These are phyloP conservation scores for Pan paniscus DNA, from an alignment of 2,113 vertebrate species.

Conservation along the genomic window DNA sequence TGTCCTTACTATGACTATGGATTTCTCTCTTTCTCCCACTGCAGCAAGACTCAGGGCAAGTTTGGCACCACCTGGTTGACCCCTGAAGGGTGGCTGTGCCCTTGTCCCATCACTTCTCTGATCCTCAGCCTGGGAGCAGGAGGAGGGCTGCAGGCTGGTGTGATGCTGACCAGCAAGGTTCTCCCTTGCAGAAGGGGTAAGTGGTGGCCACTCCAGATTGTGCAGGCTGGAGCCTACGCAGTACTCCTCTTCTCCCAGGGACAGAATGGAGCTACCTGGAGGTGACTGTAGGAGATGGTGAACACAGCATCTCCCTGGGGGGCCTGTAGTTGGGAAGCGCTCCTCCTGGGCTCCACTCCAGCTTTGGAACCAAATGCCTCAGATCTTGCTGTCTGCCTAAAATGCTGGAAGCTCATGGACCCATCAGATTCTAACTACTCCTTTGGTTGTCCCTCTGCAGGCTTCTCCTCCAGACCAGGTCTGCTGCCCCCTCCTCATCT, in stretches of 20 bases:
- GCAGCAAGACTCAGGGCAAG: not conserved
- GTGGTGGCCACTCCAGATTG: not conserved
- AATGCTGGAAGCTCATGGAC: not conserved
- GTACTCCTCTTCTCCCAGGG: not conserved
- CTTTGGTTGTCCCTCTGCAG: not conserved
- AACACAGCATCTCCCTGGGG: not conserved
- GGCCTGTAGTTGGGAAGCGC: not conserved
- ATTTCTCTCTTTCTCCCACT: not conserved
- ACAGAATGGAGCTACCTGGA: too few species aligned
- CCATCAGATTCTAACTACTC: not conserved
- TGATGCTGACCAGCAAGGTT: not conserved
- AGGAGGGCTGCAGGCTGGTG: not conserved
- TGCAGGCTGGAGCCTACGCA: not conserved
- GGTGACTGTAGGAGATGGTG: not conserved
- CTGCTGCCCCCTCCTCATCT: not conserved
- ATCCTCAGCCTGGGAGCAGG: not conserved
- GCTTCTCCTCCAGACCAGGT: not conserved
- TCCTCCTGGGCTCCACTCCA: not conserved
- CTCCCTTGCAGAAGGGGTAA: not conserved
- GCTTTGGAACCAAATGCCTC: not conserved
- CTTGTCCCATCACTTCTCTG: not conserved
- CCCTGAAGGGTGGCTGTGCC: accelerated
- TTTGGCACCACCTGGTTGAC: not conserved
- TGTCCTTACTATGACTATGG: not conserved
- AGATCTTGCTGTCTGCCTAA: not conserved